phyloP scores from a whole-genome alignment of 2,797 vertebrate species.

The Pipistrellus nathusii region DNA sequence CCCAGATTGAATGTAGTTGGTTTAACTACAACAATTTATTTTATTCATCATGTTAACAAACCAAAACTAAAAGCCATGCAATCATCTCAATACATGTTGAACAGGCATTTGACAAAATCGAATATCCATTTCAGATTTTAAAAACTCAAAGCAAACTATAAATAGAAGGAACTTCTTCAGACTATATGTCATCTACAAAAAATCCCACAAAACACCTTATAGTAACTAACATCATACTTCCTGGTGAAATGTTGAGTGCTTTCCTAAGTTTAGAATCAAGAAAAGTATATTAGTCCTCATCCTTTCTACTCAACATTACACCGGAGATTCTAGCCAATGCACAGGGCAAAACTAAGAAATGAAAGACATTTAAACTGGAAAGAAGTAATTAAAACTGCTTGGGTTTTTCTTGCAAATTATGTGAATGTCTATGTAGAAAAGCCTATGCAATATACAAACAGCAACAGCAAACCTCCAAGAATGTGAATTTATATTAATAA shows the following conservation, averaged over 20 bases:
- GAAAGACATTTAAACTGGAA: not conserved
- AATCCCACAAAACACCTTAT: not conserved
- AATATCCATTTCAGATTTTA: not conserved
- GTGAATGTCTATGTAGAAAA: not conserved
- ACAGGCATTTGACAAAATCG: not conserved
- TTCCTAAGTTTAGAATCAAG: not conserved
- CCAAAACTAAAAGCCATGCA: not conserved
- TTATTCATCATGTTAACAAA: not conserved
- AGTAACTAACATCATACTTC: not conserved
- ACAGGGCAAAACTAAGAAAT: not conserved
- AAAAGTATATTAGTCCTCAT: not conserved
- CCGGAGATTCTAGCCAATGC: not conserved
- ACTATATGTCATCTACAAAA: not conserved
- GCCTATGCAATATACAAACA: not conserved
- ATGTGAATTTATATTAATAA: not conserved
- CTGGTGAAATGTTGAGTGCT: not conserved
- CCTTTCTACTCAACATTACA: not conserved
- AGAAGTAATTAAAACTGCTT: not conserved
- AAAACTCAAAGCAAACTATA: not conserved
- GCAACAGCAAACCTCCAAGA: not conserved
- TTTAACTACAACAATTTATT: not conserved
- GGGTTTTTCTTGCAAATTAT: not conserved
- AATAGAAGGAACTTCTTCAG: not conserved
- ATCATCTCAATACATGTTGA: not conserved
- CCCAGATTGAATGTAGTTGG: not conserved